phyloP scores from a whole-genome alignment of 2,888 invertebrate genomes.

The Quadriops clusia region DNA sequence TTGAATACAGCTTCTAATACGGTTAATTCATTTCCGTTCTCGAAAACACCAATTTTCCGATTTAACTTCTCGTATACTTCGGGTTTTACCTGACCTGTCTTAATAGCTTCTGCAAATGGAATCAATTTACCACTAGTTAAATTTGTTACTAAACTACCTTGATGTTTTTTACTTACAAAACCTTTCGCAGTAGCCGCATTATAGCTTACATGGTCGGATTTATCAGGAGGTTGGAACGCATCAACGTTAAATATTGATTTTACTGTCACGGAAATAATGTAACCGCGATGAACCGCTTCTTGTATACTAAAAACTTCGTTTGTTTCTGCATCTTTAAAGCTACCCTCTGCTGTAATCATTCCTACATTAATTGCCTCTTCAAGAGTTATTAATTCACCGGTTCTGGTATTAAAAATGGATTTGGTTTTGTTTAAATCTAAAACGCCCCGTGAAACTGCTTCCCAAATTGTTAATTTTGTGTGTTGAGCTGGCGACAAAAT shows the following conservation, averaged over 20 bases:
- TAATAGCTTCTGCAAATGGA: conserved; percentile 67
- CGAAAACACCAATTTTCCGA: conserved; percentile 69
- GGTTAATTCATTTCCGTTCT: conserved; percentile 62
- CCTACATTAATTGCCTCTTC: conserved; percentile 74
- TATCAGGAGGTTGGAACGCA: conserved; percentile 73
- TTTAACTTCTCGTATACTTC: conserved; percentile 78
- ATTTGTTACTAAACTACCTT: conserved; percentile 59
- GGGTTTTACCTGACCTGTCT: conserved; percentile 66
- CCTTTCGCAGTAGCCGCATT: conserved; percentile 70
- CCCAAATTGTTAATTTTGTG: conserved; percentile 62
- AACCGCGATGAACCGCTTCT: conserved; percentile 82
- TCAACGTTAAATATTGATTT: conserved; percentile 88
- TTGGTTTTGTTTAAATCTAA: conserved; percentile 74
- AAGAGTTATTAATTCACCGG: conserved; percentile 69
- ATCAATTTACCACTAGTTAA: conserved; percentile 63
- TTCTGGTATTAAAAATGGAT: conserved; percentile 71
- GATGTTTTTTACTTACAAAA: conserved; percentile 60
- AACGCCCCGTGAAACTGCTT: conserved; percentile 78
- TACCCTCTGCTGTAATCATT: conserved; percentile 63
- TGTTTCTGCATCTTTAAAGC: conserved; percentile 63
- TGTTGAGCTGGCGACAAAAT: conserved; percentile 74
- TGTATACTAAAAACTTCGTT: conserved; percentile 62
- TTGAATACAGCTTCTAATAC: conserved; percentile 82
- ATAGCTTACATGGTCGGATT: conserved; percentile 71
- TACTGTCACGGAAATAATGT: conserved; percentile 76